Base-by-base conservation (phyloP, 2,888 invertebrate genomes). In the Dryobotodes eremita region DNA sequence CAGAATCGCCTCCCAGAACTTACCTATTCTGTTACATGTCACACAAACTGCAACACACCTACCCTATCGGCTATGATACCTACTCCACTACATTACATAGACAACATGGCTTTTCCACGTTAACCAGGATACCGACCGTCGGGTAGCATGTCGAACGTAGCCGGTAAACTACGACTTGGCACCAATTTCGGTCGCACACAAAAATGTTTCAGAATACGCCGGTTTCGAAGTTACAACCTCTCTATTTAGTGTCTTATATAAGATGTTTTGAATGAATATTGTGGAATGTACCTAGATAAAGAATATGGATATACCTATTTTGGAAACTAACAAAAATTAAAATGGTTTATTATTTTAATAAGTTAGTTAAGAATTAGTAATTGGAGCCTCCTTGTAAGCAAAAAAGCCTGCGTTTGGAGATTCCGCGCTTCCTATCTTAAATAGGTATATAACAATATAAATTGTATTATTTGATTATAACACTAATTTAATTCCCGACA, bases 91-190 rank as follows among this genome's bases (percentile, higher is more conserved):
- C 31, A n/a, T 23, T 75, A 20, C 8, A 42, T 64, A 62, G 20
- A 31, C 42, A 73, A 84, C 82, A 79, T 48, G 73, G 77, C 77
- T 77, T 77, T 77, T 68, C 66, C 64, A 71, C 73, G 83, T 82
- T 71, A 68, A 74, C 83, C 55, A 74, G 80, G 36, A 71, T 61
- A 64, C 64, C 42, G 53, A n/a, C 31, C 53, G 64, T 4, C 55
- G 55, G 61, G 65, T 81, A 81, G 53, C 65, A 82, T 86, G 83
- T 86, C 79, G 72, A 79, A 74, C 83, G 77, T 59, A 20, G 53
- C 36, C 36, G 59, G 76, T 81, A 77, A 86, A 83, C 77, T 77
- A 50, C 23, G 71, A 84, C 78, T 88, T 87, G 88, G 87, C 87
- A 88, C 72, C 70, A 70, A 84, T 71, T 66, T 71, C 31, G 36